Evolutionary conservation across 2,797 vertebrate genomes (phyloP).

Genomic region (Falco rusticolus): DNA sequence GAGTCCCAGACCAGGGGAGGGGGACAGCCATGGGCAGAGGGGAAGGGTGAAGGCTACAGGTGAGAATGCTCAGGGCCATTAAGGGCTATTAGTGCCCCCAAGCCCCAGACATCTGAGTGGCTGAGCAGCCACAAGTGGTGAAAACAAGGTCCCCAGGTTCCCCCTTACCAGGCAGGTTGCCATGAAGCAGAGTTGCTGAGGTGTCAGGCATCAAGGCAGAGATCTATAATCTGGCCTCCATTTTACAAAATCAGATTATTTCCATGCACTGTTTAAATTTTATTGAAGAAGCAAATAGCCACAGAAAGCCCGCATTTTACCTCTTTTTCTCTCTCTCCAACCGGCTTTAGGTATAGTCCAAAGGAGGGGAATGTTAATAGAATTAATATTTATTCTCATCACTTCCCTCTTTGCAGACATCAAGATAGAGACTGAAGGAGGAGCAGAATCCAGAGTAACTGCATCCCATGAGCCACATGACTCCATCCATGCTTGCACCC

Average conservation of each 20-base stretch:
- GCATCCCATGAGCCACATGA: neutral
- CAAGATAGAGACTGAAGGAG: neutral
- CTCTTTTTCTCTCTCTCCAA: neutral
- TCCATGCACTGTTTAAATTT: neutral
- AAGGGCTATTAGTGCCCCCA: neutral
- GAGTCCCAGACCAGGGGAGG: neutral
- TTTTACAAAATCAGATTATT: neutral
- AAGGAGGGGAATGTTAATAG: neutral
- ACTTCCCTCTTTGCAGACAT: neutral
- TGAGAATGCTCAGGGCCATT: no score
- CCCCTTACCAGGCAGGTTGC: neutral
- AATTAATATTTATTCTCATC: neutral
- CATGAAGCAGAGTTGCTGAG: neutral
- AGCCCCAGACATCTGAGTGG: no score
- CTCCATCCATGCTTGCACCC: neutral
- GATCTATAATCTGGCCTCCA: neutral
- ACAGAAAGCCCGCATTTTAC: neutral
- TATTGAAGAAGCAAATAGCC: neutral
- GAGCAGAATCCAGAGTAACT: neutral
- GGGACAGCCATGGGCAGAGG: neutral
- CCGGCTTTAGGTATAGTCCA: neutral
- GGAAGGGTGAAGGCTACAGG: neutral
- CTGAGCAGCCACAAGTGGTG: neutral
- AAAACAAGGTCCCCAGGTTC: neutral
- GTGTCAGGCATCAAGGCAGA: neutral